A percentile compares a stretch with the other conserved stretches of the same genome.
These are phyloP conservation scores for Notarius lentiginosus DNA, from an alignment of 2,113 vertebrate species.

Conservation along the genomic window DNA sequence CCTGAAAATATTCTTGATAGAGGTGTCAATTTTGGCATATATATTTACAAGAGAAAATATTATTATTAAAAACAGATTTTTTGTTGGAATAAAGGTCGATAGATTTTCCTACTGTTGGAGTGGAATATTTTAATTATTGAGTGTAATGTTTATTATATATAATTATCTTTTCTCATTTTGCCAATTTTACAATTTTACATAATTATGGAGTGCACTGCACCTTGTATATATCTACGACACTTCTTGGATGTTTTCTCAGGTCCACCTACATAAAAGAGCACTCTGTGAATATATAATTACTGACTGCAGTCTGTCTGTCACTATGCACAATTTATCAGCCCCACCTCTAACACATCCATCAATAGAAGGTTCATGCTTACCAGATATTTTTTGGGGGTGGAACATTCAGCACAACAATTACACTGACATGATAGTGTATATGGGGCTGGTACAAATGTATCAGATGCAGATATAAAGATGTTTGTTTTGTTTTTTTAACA, in stretches of 20 bases:
- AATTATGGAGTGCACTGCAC: background rate
- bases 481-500: background rate
- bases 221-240: background rate
- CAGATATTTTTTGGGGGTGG: background rate
- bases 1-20: background rate
- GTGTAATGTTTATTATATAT: background rate
- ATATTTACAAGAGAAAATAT: background rate
- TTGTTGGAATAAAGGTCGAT: background rate
- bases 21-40: background rate
- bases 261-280: background rate
- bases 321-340: background rate
- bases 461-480: too few species aligned
- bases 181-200: background rate
- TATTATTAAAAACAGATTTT: background rate
- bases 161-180: background rate
- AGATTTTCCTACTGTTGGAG: background rate
- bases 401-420: background rate
- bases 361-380: background rate
- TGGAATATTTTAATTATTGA: background rate
- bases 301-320: background rate
- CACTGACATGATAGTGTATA: background rate
- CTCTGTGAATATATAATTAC: conserved; percentile 1
- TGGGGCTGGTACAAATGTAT: background rate
- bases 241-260: background rate
- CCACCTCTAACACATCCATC: background rate